These are phyloP conservation scores for Luperina nickerlii DNA, from an alignment of 2,888 invertebrate species.

Conservation along the genomic window DNA sequence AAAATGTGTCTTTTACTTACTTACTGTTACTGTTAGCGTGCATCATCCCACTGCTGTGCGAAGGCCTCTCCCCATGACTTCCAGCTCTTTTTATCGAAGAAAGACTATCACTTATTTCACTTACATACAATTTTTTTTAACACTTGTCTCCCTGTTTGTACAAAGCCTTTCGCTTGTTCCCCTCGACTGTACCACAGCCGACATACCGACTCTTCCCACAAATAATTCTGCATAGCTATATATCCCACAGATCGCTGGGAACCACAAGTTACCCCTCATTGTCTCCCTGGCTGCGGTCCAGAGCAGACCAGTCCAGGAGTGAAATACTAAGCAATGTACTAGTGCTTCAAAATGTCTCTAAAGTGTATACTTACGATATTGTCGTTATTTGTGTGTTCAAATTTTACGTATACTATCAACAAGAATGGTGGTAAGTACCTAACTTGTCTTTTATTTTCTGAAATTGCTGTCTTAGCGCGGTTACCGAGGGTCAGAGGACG, in stretches of 20 bases:
- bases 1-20: conserved; percentile 1
- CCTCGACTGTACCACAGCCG: conserved; percentile 53
- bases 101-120: not conserved
- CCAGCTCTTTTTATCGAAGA: not conserved
- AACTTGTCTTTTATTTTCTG: conserved; percentile 6
- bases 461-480: not conserved
- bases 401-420: conserved; percentile 75
- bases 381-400: conserved; percentile 75
- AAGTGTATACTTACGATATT: conserved; percentile 73
- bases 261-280: conserved; percentile 67
- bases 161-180: conserved; percentile 15
- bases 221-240: conserved; percentile 59
- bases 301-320: conserved; percentile 40
- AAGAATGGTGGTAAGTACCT: conserved; percentile 74
- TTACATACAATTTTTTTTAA: not conserved
- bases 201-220: conserved; percentile 65
- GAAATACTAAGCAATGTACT: conserved; percentile 48
- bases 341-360: conserved; percentile 69
- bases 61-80: not conserved
- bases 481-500: not conserved
- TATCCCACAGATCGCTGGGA: conserved; percentile 49
- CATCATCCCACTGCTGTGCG: not conserved
- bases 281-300: conserved; percentile 55
- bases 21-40: not conserved
- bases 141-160: conserved; percentile 32